Evolutionary conservation across 1,140 invertebrate genomes (phyloP).

Genomic region (Pygmarrhopalites habei): DNA sequence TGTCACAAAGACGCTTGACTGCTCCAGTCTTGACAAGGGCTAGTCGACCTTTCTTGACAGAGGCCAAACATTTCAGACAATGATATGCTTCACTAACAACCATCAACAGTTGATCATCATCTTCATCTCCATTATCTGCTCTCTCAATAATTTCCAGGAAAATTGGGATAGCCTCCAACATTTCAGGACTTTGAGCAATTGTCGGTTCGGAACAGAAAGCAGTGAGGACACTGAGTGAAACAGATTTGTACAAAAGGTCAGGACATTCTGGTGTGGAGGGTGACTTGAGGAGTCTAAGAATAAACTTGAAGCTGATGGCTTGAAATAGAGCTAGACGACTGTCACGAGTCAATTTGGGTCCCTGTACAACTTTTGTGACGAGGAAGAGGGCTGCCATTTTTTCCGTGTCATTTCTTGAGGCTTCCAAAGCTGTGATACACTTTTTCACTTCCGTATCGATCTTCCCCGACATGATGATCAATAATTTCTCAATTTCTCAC

Average conservation of each 20-base stretch:
- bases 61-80: slow-evolving; percentile 69
- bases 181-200: slow-evolving; percentile 68
- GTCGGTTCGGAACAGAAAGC: slow-evolving; percentile 71
- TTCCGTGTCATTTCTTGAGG: slow-evolving; percentile 73
- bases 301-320: slow-evolving; percentile 75
- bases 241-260: slow-evolving; percentile 77
- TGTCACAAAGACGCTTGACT: slow-evolving; percentile 70
- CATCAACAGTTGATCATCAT: slow-evolving; percentile 69
- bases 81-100: slow-evolving; percentile 81
- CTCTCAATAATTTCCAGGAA: slow-evolving; percentile 72
- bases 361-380: slow-evolving; percentile 78
- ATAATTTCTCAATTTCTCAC: no score
- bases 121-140: slow-evolving; percentile 64
- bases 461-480: slow-evolving; percentile 45
- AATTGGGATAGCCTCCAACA: slow-evolving; percentile 69
- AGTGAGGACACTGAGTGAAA: slow-evolving; percentile 74
- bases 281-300: slow-evolving; percentile 67
- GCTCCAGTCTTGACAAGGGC: slow-evolving; percentile 66
- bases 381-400: slow-evolving; percentile 84
- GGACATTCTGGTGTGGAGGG: slow-evolving; percentile 72
- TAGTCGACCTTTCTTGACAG: slow-evolving; percentile 62
- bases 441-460: slow-evolving; percentile 68
- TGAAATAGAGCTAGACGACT: slow-evolving; percentile 74
- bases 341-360: slow-evolving; percentile 61
- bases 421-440: slow-evolving; percentile 66